Base-by-base conservation (phyloP, 2,888 invertebrate species). In the Stenchaetothrips biformis region DNA sequence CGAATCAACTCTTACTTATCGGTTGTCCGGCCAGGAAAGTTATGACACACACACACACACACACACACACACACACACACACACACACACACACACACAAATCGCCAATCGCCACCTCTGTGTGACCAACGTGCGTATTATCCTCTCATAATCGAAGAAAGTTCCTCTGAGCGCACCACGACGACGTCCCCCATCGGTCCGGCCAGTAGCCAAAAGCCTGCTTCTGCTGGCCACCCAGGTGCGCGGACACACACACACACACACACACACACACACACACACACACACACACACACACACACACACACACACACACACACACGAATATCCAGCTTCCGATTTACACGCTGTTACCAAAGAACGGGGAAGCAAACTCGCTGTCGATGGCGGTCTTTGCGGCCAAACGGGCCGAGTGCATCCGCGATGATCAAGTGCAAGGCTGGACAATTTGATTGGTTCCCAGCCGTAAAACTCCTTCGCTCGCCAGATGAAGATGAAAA, bases 91-190 rank as follows among this genome's bases (percentile, higher is more conserved):
- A 37, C 37, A 2, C 37, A 37, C 37, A 37, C 37, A 4, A 37
- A 37, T 37, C 11, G 67, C 67, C 67, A 74, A 74, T 74, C 67
- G 67, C 67, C 67, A 74, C 67, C 67, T 74, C 21, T 7, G 67
- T 21, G n/a, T 21, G 67, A 11, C 67, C 67, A 74, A 74, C 67
- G 9, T 74, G 67, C 67, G 25, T 25, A 74, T 74, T 74, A 74
- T 74, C 67, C 67, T 21, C 25, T 25, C 67, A 74, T 74, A 74
- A 74, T 74, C 67, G 67, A 74, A 74, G 67, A 74, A 74, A 74
- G 67, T 74, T 59, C 25, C 67, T 74, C 37, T 37, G 37, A 4
- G 37, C 37, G 37, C 37, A 37, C 37, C 2, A 37, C 37, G 37
- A 2, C 37, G 37, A 2, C 37, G 37, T 37, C 37, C 37, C 37